Evolutionary conservation across 1,140 invertebrate species (phyloP), one percentile per base, ranked within the genome.

Genomic region (Oppia nitens): DNA sequence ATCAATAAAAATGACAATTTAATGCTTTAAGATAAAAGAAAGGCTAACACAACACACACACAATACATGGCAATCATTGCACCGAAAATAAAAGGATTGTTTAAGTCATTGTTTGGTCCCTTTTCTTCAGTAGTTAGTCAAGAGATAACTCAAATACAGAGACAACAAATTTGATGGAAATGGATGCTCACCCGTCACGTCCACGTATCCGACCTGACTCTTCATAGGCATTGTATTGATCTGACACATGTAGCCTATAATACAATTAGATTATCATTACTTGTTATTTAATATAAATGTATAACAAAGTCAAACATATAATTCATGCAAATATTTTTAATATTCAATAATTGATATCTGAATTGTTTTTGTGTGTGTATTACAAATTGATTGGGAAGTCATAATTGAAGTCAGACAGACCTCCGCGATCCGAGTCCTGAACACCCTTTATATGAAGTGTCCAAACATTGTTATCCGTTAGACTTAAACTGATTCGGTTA

Each of bases 381-480:
- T n/a, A n/a, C n/a, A n/a, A n/a, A n/a, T n/a, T n/a, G n/a, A 47
- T 47, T 47, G n/a, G n/a, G n/a, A n/a, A n/a, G 45, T n/a, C n/a
- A 57, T n/a, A 27, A 11, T 20, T 51, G 4, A 26, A 21, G 2
- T 11, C 21, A 3, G 4, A 52, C n/a, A 32, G 25, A 52, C 61
- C 61, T n/a, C 61, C 91, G 63, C 84, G 81, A 74, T 95, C 91
- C 66, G 84, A 83, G 72, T 91, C 83, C 62, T 89, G 83, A 27
- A 93, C 85, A 65, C 90, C 84, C 62, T 80, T 84, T 67, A 92
- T 91, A 74, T 91, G 86, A 65, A 92, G 78, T 71, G 84, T 86
- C 29, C 53, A 61, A 47, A 53, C 47, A 25, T 59, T 57, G 66
- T 87, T 83, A 66, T 90, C 85, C 63, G 82, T 87, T 70, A 89